Percentiles rank a stretch among this genome's conserved stretches.
These are phyloP conservation scores for Globodera ellingtonae DNA, from an alignment of 1,140 invertebrate genomes.

Conservation along the genomic window DNA sequence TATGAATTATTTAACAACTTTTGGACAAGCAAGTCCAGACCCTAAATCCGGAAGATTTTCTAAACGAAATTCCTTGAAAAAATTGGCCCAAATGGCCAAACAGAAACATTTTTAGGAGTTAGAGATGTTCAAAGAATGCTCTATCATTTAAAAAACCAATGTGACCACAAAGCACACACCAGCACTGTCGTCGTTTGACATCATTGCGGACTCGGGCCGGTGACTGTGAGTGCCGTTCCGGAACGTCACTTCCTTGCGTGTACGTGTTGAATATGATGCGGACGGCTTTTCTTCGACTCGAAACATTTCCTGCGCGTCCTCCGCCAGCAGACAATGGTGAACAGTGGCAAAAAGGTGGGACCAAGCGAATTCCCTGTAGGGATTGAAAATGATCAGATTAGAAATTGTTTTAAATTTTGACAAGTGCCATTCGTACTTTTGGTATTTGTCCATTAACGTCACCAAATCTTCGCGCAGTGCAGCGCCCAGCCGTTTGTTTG, in stretches of 20 bases:
- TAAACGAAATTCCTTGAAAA: no score
- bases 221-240: background rate
- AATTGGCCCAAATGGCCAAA: no score
- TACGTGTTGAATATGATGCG: background rate
- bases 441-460: no score
- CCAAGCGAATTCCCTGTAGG: slow-evolving; percentile 31
- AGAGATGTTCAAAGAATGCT: no score
- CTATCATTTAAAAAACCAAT: no score
- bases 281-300: background rate
- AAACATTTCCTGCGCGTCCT: slow-evolving; percentile 11
- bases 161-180: no score
- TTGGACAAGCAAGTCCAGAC: background rate
- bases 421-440: no score
- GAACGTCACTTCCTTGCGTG: no score
- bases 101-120: no score
- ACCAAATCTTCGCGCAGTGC: background rate
- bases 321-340: slow-evolving; percentile 15
- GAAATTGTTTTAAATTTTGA: background rate
- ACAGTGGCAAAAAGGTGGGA: slow-evolving; percentile 5
- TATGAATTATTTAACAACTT: background rate
- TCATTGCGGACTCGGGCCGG: background rate
- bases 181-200: background rate
- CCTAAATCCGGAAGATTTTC: no score
- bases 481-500: slow-evolving; percentile 8
- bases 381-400: background rate